Evolutionary conservation across 2,888 invertebrate species (phyloP).

Genomic region (Cistogaster globosa): DNA sequence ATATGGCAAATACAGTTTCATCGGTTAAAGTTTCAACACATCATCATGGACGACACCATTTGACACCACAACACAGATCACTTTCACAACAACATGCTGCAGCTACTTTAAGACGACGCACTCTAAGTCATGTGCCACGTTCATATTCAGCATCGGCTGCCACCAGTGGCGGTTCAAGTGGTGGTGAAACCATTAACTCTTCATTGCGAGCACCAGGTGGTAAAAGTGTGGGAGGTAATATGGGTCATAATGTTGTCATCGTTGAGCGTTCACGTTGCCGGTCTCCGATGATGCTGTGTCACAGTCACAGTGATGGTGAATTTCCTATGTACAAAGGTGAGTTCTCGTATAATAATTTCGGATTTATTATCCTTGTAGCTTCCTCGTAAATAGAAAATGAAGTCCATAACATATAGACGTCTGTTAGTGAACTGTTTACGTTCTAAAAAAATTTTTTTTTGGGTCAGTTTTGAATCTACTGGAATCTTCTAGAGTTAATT

Average conservation of each 20-base stretch:
- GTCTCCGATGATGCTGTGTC: constrained; percentile 92
- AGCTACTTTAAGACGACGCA: constrained; percentile 78
- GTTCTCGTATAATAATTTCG: constrained; percentile 50
- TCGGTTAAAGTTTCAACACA: constrained; percentile 54
- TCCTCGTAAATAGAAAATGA: too few relatives aligned
- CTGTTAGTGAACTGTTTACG: too few relatives aligned
- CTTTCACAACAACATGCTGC: constrained; percentile 74
- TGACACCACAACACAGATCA: constrained; percentile 72
- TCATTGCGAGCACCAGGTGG: constrained; percentile 55
- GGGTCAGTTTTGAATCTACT: too few relatives aligned
- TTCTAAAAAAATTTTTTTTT: too few relatives aligned
- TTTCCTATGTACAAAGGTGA: constrained; percentile 92
- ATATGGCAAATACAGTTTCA: constrained; percentile 59
- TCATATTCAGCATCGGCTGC: constrained; percentile 79
- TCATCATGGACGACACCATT: constrained; percentile 72
- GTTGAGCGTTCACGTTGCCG: constrained; percentile 85
- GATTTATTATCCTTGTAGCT: too few relatives aligned
- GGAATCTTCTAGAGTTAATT: too few relatives aligned
- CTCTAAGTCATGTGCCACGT: constrained; percentile 79
- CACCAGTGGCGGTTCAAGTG: constrained; percentile 44
- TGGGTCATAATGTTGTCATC: constrained; percentile 68
- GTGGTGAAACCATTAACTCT: constrained; percentile 39
- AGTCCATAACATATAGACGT: too few relatives aligned
- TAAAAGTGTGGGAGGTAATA: constrained; percentile 16
- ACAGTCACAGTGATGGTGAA: constrained; percentile 93